phyloP scores from a whole-genome alignment of 2,113 vertebrate genomes.

The Jaculus jaculus region DNA sequence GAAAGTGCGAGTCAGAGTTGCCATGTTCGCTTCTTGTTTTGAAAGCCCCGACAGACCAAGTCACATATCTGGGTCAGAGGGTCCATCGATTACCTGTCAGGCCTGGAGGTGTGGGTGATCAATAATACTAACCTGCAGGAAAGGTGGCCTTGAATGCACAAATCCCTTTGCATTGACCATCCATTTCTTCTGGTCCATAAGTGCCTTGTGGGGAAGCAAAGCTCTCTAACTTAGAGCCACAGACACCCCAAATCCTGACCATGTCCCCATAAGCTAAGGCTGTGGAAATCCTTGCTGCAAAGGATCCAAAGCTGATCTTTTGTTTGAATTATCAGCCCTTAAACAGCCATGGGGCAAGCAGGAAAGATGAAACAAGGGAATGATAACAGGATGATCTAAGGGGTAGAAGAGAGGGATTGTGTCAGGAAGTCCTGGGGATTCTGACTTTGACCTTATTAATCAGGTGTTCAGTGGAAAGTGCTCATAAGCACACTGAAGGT shows the following conservation, averaged over 20 bases:
- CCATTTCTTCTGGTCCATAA: slow-evolving; percentile 42
- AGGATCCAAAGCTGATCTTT: neutral
- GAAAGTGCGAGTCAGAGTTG: slow-evolving; percentile 81
- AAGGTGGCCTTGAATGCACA: slow-evolving; percentile 82
- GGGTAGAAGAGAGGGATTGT: slow-evolving; percentile 77
- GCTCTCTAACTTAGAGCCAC: neutral
- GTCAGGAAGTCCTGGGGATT: slow-evolving; percentile 66
- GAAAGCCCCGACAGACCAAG: slow-evolving; percentile 85
- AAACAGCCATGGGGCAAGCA: slow-evolving; percentile 41
- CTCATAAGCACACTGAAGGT: slow-evolving; percentile 65
- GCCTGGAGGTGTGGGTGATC: slow-evolving; percentile 86
- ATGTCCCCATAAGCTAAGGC: neutral
- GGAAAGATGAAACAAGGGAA: slow-evolving; percentile 55
- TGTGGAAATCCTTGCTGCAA: neutral
- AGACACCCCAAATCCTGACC: neutral
- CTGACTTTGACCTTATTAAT: slow-evolving; percentile 75
- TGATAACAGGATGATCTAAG: slow-evolving; percentile 68
- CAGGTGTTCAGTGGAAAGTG: slow-evolving; percentile 69
- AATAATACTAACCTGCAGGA: slow-evolving; percentile 88
- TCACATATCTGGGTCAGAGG: slow-evolving; percentile 86
- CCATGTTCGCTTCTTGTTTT: slow-evolving; percentile 86
- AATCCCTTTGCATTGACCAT: slow-evolving; percentile 53
- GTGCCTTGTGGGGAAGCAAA: slow-evolving; percentile 48
- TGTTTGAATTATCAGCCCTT: slow-evolving; percentile 34
- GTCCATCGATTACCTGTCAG: slow-evolving; percentile 89